phyloP scores from a whole-genome alignment of 1,140 invertebrate genomes.

The Drosophila parabipectinata region DNA sequence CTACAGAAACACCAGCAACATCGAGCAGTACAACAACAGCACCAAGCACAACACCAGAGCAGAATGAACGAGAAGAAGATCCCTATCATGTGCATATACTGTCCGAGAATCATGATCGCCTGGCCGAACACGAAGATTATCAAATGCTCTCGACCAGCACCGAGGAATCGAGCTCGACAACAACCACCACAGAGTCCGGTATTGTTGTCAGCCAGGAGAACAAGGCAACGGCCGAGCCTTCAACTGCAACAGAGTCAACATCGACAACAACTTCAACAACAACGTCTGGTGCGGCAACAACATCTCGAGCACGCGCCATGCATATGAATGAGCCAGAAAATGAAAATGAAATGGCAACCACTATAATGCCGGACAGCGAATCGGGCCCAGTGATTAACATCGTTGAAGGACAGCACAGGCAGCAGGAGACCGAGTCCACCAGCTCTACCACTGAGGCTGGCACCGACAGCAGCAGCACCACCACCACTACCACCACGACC shows the following conservation, averaged over 20 bases:
- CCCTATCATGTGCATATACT: slow-evolving; percentile 83
- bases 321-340: slow-evolving; percentile 74
- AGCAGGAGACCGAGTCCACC: slow-evolving; percentile 25
- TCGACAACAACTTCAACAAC: slow-evolving; percentile 19
- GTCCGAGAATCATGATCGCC: slow-evolving; percentile 82
- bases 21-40: slow-evolving; percentile 14
- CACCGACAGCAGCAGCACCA: slow-evolving; percentile 20
- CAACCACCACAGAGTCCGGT: slow-evolving; percentile 48
- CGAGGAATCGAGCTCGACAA: slow-evolving; percentile 52
- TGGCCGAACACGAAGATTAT: slow-evolving; percentile 83
- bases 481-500: slow-evolving; percentile 35
- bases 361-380: slow-evolving; percentile 47
- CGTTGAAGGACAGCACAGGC: slow-evolving; percentile 74
- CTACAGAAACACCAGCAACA: slow-evolving; percentile 10
- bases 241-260: slow-evolving; percentile 16
- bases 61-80: slow-evolving; percentile 70
- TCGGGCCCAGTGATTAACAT: slow-evolving; percentile 69
- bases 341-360: slow-evolving; percentile 44
- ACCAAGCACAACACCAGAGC: slow-evolving; percentile 26
- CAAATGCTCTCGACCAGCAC: slow-evolving; percentile 80
- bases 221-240: slow-evolving; percentile 66
- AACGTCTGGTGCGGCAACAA: slow-evolving; percentile 30
- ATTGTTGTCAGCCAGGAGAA: slow-evolving; percentile 73
- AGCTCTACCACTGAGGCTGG: slow-evolving; percentile 37
- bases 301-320: slow-evolving; percentile 80